Percentiles rank a stretch among this genome's conserved stretches.
Conservation (phyloP, 2,113 vertebrate genomes). For the Myotis yumanensis region DNA sequence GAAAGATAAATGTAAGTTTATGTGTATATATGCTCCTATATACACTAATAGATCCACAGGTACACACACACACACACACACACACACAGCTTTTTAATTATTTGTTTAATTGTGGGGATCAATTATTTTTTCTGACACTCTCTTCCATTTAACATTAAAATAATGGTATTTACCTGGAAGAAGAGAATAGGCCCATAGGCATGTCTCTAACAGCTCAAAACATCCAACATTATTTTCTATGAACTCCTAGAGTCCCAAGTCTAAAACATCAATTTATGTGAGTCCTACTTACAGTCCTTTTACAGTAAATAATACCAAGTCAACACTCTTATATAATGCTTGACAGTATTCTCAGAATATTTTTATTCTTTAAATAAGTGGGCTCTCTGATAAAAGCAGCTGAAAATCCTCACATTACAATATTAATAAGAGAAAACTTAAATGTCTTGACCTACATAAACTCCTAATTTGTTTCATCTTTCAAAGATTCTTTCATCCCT, state of each 20-base stretch:
- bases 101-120: not conserved
- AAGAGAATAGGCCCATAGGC: not conserved
- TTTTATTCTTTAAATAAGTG: slow-evolving; percentile 12
- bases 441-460: slow-evolving; percentile 22
- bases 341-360: not conserved
- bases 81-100: not conserved
- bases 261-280: not conserved
- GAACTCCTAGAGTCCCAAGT: not conserved
- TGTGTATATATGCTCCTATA: not conserved
- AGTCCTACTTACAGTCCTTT: not conserved
- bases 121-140: not conserved
- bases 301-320: not conserved
- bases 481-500: slow-evolving; percentile 42
- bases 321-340: not conserved
- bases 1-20: not conserved
- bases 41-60: not conserved
- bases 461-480: slow-evolving; percentile 42
- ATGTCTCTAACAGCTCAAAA: not conserved
- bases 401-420: not conserved
- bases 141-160: slow-evolving; percentile 5
- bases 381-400: not conserved
- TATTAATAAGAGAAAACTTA: slow-evolving; percentile 3
- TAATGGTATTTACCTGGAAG: not conserved
- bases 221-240: not conserved
- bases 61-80: not conserved